Evolutionary conservation across 2,113 vertebrate genomes (phyloP), one percentile per base, ranked within the genome.

Genomic region (Channa argus): DNA sequence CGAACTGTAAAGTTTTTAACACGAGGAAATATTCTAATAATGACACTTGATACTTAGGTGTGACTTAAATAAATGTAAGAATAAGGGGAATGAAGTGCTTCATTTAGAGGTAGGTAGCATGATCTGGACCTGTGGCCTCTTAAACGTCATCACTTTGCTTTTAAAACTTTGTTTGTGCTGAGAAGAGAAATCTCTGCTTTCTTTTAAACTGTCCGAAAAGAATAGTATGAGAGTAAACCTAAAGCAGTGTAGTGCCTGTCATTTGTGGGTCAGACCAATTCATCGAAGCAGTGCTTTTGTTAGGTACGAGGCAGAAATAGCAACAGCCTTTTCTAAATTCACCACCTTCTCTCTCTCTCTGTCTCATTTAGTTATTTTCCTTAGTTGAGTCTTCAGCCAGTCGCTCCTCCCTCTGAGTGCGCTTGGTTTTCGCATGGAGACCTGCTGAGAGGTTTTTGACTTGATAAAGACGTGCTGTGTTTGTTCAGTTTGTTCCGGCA

Each of bases 401-500:
- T 49, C 55, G n/a, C 68, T 65, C 37, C 41, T 71, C 51, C 62
- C 24, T 61, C 41, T 50, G 49, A 56, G 55, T 46, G 24, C 14
- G 24, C 69, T 71, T 63, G 50, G 24, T 9, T 79, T 63, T 64
- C 67, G 59, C 60, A 68, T 38, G 54, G 46, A 81, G 56, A 69
- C 72, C 74, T 14, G 74, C 85, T 77, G 50, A 74, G 69, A 33
- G 39, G 13, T 62, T 77, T 80, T 63, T 60, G 63, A 83, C 83
- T 79, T 62, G 45, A 85, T 83, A 83, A 80, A 88, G 84, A 82
- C 39, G 1, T 62, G 80, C 63, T 82, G 89, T 79, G 80, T 88
- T 80, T 71, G 64, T 86, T 67, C 74, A 65, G 72, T 87, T 82
- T 72, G 75, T 79, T 88, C 88, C 62, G 68, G 76, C 75, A 75